Conservation (phyloP, 2,888 invertebrate species). For the Salticus scenicus region DNA sequence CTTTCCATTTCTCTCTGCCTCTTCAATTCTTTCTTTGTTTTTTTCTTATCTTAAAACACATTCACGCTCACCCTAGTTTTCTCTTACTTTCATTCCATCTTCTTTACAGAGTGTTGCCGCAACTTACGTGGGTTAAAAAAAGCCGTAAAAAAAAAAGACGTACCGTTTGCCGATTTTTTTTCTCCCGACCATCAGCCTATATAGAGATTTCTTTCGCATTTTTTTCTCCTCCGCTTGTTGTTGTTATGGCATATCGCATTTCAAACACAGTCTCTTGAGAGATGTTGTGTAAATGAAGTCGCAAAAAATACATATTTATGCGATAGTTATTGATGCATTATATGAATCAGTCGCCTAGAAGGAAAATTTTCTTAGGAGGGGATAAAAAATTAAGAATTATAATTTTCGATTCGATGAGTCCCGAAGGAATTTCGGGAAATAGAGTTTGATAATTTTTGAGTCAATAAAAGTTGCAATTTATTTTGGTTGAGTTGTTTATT, state of each 20-base stretch:
- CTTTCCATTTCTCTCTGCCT: slow-evolving; percentile 12
- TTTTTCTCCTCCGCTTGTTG: background rate
- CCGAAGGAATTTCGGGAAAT: background rate
- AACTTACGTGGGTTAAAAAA: background rate
- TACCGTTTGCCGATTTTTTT: background rate
- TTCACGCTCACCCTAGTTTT: background rate
- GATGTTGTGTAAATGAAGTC: background rate
- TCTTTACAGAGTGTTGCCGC: background rate
- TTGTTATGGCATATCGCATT: slow-evolving; percentile 5
- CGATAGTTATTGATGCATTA: background rate
- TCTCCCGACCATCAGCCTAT: background rate
- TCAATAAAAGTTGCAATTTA: background rate
- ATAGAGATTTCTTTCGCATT: background rate
- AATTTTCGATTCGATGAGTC: slow-evolving; percentile 5
- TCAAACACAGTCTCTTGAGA: background rate
- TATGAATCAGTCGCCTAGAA: background rate
- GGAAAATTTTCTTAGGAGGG: background rate
- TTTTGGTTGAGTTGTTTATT: background rate
- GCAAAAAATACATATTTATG: slow-evolving; percentile 15
- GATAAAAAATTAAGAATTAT: background rate
- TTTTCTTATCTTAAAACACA: background rate
- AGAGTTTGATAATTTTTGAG: slow-evolving; percentile 4
- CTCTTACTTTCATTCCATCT: slow-evolving; percentile 6
- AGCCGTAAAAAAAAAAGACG: background rate
- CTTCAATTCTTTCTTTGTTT: background rate